Conservation (phyloP, 1,140 invertebrate species). For the Drosophila eugracilis region DNA sequence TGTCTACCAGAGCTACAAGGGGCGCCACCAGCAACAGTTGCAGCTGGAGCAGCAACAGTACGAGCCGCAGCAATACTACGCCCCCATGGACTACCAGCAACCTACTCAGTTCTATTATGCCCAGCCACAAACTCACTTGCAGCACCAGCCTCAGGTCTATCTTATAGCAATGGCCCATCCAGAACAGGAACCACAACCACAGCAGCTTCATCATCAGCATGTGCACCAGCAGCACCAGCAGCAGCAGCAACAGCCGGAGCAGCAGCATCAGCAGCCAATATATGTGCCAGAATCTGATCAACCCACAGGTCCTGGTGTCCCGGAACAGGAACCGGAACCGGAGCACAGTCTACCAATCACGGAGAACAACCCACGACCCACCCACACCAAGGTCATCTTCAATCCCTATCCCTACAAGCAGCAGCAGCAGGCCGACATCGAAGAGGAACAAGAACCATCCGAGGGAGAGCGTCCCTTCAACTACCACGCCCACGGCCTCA, state of each 20-base stretch:
- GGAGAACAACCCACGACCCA: constrained; percentile 79
- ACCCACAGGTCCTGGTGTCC: constrained; percentile 24
- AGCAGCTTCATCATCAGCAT: constrained; percentile 29
- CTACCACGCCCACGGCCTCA: constrained; percentile 73
- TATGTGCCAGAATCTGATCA: constrained; percentile 73
- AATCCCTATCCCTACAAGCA: constrained; percentile 65
- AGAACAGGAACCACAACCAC: constrained; percentile 3
- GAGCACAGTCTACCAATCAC: constrained; percentile 59
- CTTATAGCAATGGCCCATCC: constrained; percentile 75
- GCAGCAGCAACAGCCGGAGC: constrained; percentile 22
- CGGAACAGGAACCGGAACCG: constrained; percentile 17
- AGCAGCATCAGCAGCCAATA: constrained; percentile 52
- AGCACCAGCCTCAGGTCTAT: constrained; percentile 74
- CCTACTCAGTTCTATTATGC: constrained; percentile 67
- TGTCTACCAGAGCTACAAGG: constrained; percentile 79
- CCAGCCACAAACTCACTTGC: constrained; percentile 51
- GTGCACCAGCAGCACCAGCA: constrained; percentile 30
- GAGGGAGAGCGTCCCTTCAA: constrained; percentile 70
- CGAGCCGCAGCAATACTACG: constrained; percentile 64
- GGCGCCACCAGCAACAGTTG: constrained; percentile 58
- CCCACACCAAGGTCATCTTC: constrained; percentile 82
- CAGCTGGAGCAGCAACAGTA: constrained; percentile 36
- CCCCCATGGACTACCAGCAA: constrained; percentile 36
- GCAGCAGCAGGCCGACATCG: constrained; percentile 29
- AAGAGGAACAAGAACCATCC: constrained; percentile 21